Percentiles rank a stretch among this genome's conserved stretches.
Evolutionary conservation across 2,888 invertebrate species (phyloP).

Genomic region (Cremastinae sp.): DNA sequence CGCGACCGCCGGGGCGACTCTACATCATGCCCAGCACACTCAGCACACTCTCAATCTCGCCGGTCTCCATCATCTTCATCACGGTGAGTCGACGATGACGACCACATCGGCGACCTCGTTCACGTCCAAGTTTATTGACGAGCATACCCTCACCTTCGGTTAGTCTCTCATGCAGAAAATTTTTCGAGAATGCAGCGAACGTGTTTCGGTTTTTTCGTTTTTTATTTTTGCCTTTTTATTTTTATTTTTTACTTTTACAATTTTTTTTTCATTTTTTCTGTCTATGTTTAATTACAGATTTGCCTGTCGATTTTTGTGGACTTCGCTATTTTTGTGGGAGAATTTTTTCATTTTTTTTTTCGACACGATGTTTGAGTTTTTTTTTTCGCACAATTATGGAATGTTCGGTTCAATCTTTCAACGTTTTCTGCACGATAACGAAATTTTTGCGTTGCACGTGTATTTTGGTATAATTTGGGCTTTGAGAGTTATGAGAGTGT

Average conservation of each 20-base stretch:
- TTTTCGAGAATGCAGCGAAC: constrained; percentile 15
- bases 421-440: neutral
- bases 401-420: neutral
- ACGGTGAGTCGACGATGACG: constrained; percentile 73
- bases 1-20: constrained; percentile 67
- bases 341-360: neutral
- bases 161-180: constrained; percentile 51
- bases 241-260: constrained; percentile 4
- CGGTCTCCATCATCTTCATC: constrained; percentile 77
- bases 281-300: neutral
- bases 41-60: constrained; percentile 75
- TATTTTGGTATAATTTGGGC: neutral
- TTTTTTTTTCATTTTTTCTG: neutral
- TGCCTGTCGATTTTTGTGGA: neutral
- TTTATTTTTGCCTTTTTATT: neutral
- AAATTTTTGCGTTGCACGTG: neutral
- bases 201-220: neutral
- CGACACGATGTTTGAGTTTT: neutral
- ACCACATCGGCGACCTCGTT: constrained; percentile 66
- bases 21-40: constrained; percentile 75
- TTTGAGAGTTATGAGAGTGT: neutral
- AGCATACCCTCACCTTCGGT: constrained; percentile 65
- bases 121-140: constrained; percentile 66
- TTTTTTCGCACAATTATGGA: neutral
- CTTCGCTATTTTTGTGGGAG: neutral